Base-by-base conservation (phyloP, 2,113 vertebrate genomes). In the Rhinolophus sinicus region DNA sequence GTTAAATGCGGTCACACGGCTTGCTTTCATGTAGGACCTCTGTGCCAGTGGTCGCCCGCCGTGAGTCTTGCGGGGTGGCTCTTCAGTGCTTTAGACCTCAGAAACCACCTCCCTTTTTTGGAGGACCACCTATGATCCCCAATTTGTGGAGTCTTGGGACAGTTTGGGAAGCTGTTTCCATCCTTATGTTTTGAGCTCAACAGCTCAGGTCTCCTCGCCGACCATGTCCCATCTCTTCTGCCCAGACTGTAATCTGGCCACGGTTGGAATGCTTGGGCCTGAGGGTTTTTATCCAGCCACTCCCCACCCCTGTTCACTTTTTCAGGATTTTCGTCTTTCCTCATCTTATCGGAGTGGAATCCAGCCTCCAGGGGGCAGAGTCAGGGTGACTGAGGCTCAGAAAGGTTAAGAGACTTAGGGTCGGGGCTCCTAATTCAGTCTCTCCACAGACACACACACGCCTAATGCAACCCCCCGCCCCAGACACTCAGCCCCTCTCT, bases 401-500 rank as follows among this genome's bases (percentile, higher is more conserved):
- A 30, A 83, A 54, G 26, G 28, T 19, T 8, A 58, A 21, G 69
- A 52, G 26, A 14, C 28, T 26, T 8, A 4, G 16, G 24, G 18
- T 15, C 0, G 14, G 24, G 60, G 6, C 75, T 85, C 5, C 28
- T 28, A 1, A 16, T 47, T 72, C 4, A 35, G 52, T 75, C 62
- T 47, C 21, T 33, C 67, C 11, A 0, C 18, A 19, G 72, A 26
- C 14, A 1, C 14, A 1, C 6, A 14, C 26, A 6, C 0, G 10
- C 67, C 52, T 47, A 54, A 44, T 3, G 19, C 19, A 21, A 30
- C 30, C 67, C 8, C 4, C 4, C 9, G 16, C 58, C 8, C 2
- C 2, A 1, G 15, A 62, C 3, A 0, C 1, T 6, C n/a, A 35
- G n/a, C 33, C 30, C 0, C n/a, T n/a, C 62, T 47, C 47, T 60